Evolutionary conservation across 2,888 invertebrate species (phyloP).

Genomic region (Xestia c-nigrum): DNA sequence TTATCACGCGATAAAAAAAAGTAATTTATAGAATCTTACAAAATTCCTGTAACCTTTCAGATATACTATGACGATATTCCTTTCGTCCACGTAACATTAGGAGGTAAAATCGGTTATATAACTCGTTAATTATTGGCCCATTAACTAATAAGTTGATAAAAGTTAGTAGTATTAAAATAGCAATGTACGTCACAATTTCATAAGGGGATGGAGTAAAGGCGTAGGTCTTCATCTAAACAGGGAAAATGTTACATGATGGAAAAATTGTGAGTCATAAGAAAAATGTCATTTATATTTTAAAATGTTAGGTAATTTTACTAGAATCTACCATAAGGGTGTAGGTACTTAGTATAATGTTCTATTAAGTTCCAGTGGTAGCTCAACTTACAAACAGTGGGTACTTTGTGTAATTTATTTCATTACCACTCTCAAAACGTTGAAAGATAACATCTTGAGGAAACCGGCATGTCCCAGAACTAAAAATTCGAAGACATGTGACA

Average conservation of each 20-base stretch:
- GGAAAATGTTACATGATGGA: neutral
- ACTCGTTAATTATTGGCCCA: constrained; percentile 1
- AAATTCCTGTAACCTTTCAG: neutral
- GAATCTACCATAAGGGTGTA: neutral
- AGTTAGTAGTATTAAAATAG: constrained; percentile 9
- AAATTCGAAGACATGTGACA: no score
- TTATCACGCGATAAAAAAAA: constrained; percentile 22
- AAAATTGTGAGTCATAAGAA: neutral
- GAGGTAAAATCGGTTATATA: neutral
- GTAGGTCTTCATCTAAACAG: neutral
- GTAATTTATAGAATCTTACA: constrained; percentile 1
- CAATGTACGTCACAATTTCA: constrained; percentile 30
- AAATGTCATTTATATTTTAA: neutral
- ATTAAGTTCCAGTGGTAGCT: no score
- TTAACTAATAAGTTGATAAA: constrained; percentile 22
- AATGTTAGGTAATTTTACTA: neutral
- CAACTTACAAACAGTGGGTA: no score
- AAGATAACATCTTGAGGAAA: no score
- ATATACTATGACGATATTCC: constrained; percentile 2
- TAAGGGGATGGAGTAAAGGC: constrained; percentile 1
- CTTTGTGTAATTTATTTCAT: no score
- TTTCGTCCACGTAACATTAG: neutral
- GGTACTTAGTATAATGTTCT: neutral
- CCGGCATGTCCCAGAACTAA: no score
- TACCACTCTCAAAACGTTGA: no score